These are phyloP conservation scores for Archegozetes longisetosus DNA, from an alignment of 1,140 invertebrate species.

Conservation along the genomic window DNA sequence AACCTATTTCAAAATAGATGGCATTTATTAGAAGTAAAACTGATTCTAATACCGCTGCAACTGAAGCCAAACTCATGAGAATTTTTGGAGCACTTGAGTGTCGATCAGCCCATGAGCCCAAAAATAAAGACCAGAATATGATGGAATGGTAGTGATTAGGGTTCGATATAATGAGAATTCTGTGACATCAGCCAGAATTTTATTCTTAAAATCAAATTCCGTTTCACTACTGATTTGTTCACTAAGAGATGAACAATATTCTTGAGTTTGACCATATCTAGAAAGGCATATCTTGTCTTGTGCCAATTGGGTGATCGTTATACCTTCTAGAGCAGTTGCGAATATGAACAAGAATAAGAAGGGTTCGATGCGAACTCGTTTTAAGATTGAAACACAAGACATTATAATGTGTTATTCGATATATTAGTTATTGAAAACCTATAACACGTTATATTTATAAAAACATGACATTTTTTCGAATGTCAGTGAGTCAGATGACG, in stretches of 20 bases:
- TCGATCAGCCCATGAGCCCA: constrained; percentile 6
- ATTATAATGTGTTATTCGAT: too few species aligned
- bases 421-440: too few species aligned
- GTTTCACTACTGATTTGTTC: too few species aligned
- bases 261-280: too few species aligned
- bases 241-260: too few species aligned
- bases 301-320: background rate
- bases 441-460: too few species aligned
- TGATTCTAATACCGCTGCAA: background rate
- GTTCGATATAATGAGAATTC: constrained; percentile 4
- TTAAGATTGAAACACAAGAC: too few species aligned
- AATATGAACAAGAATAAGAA: constrained; percentile 6
- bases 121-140: constrained; percentile 2
- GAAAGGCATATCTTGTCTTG: constrained; percentile 8
- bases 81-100: background rate
- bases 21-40: background rate
- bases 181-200: constrained; percentile 2
- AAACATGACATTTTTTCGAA: too few species aligned
- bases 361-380: constrained; percentile 7
- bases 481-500: too few species aligned
- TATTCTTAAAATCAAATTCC: too few species aligned
- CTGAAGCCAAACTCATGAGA: background rate
- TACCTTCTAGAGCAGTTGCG: background rate
- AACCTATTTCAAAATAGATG: constrained; percentile 10
- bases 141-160: background rate